These are phyloP conservation scores for Chlamydotis undulata DNA, from an alignment of 2,113 vertebrate genomes.

Conservation along the genomic window DNA sequence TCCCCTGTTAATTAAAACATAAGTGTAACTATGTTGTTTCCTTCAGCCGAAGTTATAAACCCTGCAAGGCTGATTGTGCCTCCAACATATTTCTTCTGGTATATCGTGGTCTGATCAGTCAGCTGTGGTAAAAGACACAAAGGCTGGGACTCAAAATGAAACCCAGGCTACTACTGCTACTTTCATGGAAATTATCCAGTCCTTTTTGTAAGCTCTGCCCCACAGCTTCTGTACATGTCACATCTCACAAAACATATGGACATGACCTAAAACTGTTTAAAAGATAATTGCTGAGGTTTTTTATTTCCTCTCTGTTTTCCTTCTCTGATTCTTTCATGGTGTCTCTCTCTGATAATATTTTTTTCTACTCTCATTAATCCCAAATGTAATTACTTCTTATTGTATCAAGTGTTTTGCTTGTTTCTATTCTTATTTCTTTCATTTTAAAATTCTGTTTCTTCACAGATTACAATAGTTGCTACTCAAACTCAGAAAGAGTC, in stretches of 20 bases:
- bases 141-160: background rate
- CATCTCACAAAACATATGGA: background rate
- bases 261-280: background rate
- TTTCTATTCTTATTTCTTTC: background rate
- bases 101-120: fast-evolving
- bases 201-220: background rate
- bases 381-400: background rate
- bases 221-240: background rate
- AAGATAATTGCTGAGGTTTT: background rate
- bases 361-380: background rate
- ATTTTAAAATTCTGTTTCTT: background rate
- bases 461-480: background rate
- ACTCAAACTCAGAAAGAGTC: background rate
- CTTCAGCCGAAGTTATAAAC: background rate
- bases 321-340: background rate
- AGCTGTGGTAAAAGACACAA: background rate
- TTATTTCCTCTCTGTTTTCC: background rate
- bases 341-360: background rate
- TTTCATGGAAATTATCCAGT: background rate
- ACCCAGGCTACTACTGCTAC: background rate
- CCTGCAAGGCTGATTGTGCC: background rate
- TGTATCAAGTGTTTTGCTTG: background rate
- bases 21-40: background rate
- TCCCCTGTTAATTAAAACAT: background rate
- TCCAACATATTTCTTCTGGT: background rate